Conservation (phyloP, 1,140 invertebrate species). For the Meloidogyne hapla region DNA sequence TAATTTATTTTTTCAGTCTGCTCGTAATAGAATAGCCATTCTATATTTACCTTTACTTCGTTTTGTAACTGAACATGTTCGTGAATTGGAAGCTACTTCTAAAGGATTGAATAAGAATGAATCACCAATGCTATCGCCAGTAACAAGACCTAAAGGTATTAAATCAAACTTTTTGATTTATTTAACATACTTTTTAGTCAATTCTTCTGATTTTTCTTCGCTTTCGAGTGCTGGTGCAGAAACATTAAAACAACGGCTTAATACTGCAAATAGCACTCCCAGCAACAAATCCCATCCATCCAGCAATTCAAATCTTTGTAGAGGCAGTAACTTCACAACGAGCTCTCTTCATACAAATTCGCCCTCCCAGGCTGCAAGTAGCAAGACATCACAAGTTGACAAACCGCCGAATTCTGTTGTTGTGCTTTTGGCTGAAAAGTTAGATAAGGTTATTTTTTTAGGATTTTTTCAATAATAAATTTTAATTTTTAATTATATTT, state of each 20-base stretch:
- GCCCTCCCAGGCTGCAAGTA: slow-evolving; percentile 20
- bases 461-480: neutral
- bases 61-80: slow-evolving; percentile 79
- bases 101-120: slow-evolving; percentile 20
- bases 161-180: neutral
- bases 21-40: slow-evolving; percentile 80
- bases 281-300: neutral
- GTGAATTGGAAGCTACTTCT: slow-evolving; percentile 66
- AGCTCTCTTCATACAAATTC: neutral
- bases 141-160: slow-evolving; percentile 5
- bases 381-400: neutral
- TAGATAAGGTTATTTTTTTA: slow-evolving; percentile 66
- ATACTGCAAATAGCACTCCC: neutral
- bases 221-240: neutral
- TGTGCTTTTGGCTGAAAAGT: slow-evolving; percentile 70
- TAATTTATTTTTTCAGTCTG: slow-evolving; percentile 69
- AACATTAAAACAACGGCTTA: neutral
- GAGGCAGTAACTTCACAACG: neutral
- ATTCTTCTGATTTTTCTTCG: neutral
- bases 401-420: slow-evolving; percentile 26
- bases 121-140: slow-evolving; percentile 24
- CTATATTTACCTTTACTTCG: slow-evolving; percentile 85
- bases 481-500: neutral
- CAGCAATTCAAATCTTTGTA: neutral
- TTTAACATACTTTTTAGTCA: neutral